These are phyloP conservation scores for Lepidiolamprologus cunningtoni DNA, from an alignment of 2,113 vertebrate species.

Conservation along the genomic window DNA sequence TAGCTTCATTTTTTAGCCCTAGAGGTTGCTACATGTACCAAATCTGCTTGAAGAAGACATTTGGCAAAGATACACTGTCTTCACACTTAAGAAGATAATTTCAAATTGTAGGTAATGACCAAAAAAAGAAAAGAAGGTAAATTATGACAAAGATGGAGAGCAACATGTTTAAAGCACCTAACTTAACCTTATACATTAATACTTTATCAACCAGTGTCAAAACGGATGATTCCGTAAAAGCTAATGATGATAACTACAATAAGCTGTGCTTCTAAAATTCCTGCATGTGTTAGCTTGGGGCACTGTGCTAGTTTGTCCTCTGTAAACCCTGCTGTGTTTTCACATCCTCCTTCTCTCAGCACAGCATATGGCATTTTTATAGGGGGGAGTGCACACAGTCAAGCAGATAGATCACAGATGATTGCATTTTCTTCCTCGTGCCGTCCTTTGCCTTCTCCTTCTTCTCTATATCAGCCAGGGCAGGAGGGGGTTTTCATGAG, in stretches of 20 bases:
- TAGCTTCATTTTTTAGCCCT: not conserved
- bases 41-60: not conserved
- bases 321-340: not conserved
- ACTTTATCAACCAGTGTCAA: not conserved
- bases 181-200: not conserved
- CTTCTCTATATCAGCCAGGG: not conserved
- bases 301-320: not conserved
- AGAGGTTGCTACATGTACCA: not conserved
- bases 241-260: not conserved
- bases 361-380: not conserved
- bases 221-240: not conserved
- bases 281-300: not conserved
- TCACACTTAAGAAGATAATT: not conserved
- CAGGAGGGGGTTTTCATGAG: not conserved
- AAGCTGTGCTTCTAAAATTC: not conserved
- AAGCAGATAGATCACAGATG: slow-evolving; percentile 13
- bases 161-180: not conserved
- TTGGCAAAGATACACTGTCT: not conserved
- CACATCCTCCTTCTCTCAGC: not conserved
- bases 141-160: not conserved
- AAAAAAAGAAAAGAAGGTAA: not conserved
- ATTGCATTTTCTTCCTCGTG: slow-evolving; percentile 1
- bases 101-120: not conserved
- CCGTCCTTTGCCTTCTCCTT: not conserved
- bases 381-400: not conserved